Percentiles rank a stretch among this genome's conserved stretches.
These are phyloP conservation scores for Ptyas mucosa DNA, from an alignment of 2,113 vertebrate species.

Conservation along the genomic window DNA sequence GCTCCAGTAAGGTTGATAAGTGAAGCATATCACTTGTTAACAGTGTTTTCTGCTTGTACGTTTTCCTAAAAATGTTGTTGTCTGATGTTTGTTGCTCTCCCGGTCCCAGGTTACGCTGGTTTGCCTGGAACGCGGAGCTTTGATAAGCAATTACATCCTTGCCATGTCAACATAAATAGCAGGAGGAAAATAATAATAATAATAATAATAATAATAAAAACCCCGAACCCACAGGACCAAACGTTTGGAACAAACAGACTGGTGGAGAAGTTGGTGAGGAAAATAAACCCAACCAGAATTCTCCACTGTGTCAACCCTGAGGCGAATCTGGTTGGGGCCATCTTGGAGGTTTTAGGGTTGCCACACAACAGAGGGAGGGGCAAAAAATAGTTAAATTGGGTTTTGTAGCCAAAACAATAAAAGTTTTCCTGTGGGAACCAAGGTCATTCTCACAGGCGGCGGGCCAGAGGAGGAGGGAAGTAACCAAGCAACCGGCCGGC, in stretches of 20 bases:
- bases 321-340: too few relatives aligned
- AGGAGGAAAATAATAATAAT: neutral
- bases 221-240: neutral
- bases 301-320: neutral
- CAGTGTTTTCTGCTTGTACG: neutral
- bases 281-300: neutral
- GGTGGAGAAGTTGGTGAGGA: neutral
- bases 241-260: neutral
- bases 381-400: too few relatives aligned
- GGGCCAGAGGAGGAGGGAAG: too few relatives aligned
- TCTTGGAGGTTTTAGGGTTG: too few relatives aligned
- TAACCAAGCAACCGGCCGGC: too few relatives aligned
- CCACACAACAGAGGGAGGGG: too few relatives aligned
- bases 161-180: neutral
- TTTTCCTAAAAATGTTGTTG: neutral
- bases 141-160: neutral
- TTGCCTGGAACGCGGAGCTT: neutral
- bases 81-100: neutral
- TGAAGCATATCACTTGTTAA: neutral
- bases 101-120: neutral
- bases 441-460: too few relatives aligned
- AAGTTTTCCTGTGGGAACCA: too few relatives aligned
- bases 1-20: too few relatives aligned
- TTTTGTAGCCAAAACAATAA: too few relatives aligned
- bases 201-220: neutral